Conservation (phyloP, 2,113 vertebrate genomes). For the Pedionomus torquatus region DNA sequence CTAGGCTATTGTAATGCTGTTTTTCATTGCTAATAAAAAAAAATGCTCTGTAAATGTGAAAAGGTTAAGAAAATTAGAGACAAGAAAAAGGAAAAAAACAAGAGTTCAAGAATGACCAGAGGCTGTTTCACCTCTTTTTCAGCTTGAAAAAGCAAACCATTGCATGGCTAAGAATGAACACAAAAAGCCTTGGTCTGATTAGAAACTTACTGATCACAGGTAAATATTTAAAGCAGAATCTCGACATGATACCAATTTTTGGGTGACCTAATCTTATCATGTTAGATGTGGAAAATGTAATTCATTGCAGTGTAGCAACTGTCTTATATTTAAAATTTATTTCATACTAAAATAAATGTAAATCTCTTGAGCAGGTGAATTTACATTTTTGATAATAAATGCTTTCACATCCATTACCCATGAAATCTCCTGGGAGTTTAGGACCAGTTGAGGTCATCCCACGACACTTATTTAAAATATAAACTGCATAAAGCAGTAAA, state of each 20-base stretch:
- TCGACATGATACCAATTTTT: not conserved
- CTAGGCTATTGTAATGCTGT: not conserved
- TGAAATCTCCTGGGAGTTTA: not conserved
- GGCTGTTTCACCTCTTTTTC: not conserved
- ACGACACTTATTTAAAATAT: not conserved
- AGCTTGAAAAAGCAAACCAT: not conserved
- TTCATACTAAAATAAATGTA: not conserved
- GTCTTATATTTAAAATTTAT: not conserved
- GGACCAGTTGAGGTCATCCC: not conserved
- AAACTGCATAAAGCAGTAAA: not conserved
- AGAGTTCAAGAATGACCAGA: not conserved
- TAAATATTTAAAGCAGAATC: constrained; percentile 10
- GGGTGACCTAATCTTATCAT: not conserved
- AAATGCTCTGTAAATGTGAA: not conserved
- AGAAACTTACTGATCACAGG: not conserved
- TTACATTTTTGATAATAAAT: not conserved
- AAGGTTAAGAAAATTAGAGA: not conserved
- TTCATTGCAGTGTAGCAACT: not conserved
- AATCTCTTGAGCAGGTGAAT: not conserved
- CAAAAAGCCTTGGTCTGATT: not conserved
- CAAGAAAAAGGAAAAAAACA: not conserved
- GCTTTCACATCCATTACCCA: not conserved
- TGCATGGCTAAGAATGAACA: not conserved
- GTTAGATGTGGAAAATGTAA: not conserved
- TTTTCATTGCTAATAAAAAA: not conserved